phyloP scores from a whole-genome alignment of 2,797 vertebrate genomes.

The Periparus ater region DNA sequence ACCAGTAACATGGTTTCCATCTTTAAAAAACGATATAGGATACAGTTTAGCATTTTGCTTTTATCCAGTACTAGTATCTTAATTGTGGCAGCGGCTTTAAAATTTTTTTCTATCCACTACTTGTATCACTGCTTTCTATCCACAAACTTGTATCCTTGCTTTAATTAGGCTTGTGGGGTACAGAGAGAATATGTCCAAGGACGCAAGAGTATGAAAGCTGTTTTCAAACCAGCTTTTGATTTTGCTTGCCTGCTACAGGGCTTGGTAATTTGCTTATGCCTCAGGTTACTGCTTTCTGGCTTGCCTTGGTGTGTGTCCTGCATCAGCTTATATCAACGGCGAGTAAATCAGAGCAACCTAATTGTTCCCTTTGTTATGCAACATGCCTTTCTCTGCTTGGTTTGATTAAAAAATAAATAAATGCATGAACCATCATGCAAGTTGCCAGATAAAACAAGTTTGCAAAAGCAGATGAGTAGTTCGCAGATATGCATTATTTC shows the following conservation, averaged over 20 bases:
- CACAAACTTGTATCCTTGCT: not conserved
- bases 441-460: conserved; percentile 20
- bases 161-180: not conserved
- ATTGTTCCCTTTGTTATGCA: conserved; percentile 61
- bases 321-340: conserved; percentile 24
- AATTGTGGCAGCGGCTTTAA: not conserved
- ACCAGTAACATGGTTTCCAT: not conserved
- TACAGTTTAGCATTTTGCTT: not conserved
- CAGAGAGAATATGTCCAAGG: not conserved
- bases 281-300: conserved; percentile 49
- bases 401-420: conserved; percentile 33
- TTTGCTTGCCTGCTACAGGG: not conserved
- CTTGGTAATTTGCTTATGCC: conserved; percentile 38
- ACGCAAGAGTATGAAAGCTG: not conserved
- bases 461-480: not conserved
- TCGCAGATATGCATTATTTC: not conserved
- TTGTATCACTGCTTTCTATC: too few species aligned
- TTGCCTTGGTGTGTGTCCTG: conserved; percentile 40
- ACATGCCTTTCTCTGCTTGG: not conserved
- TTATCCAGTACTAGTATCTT: not conserved
- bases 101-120: not conserved
- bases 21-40: not conserved
- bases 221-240: not conserved
- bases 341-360: conserved; percentile 25
- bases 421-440: not conserved